Evolutionary conservation across 2,797 vertebrate genomes (phyloP).

Genomic region (Amazona finschi): DNA sequence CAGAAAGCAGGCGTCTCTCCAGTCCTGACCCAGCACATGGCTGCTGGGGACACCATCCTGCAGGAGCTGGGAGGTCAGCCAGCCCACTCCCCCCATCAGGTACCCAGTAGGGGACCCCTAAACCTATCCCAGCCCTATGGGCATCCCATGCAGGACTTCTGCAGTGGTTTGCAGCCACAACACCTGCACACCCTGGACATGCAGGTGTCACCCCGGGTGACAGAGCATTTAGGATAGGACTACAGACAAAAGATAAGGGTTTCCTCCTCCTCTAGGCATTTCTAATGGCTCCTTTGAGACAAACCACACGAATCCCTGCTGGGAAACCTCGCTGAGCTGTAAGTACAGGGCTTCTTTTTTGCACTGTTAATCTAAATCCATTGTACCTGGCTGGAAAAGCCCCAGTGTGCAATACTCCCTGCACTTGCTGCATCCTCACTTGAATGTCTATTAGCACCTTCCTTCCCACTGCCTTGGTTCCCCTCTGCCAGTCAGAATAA

Average conservation of each 20-base stretch:
- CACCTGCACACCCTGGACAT: not conserved
- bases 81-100: not conserved
- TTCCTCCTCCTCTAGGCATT: not conserved
- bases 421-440: slow-evolving; percentile 37
- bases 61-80: not conserved
- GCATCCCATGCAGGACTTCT: not conserved
- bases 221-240: not conserved
- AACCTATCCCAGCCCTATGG: not conserved
- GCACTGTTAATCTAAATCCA: slow-evolving; percentile 22
- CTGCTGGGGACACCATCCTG: not conserved
- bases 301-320: not conserved
- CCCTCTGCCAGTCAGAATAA: slow-evolving; percentile 33
- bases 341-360: slow-evolving; percentile 57
- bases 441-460: slow-evolving; percentile 31
- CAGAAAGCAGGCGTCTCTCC: not conserved
- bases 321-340: slow-evolving; percentile 44
- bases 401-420: slow-evolving; percentile 8
- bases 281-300: slow-evolving; percentile 48
- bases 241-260: not conserved
- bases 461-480: slow-evolving; percentile 3
- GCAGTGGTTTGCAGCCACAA: not conserved
- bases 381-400: slow-evolving; percentile 34
- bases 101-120: not conserved
- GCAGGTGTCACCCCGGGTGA: not conserved
- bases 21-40: not conserved